Evolutionary conservation across 1,140 invertebrate genomes (phyloP).

Genomic region (Drosophila equinoxialis): DNA sequence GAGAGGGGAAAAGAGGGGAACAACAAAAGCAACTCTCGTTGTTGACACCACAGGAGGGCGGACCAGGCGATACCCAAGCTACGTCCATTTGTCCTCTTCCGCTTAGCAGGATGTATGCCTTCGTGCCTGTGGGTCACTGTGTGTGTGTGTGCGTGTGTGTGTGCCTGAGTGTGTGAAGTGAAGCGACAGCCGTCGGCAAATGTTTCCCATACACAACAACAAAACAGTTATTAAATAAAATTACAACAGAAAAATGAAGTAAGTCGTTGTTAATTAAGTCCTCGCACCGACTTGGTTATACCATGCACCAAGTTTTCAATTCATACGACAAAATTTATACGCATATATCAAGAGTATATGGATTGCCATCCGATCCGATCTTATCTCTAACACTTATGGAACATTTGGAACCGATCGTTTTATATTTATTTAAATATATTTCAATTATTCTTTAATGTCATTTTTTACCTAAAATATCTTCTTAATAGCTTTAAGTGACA

Average conservation of each 20-base stretch:
- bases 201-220: slow-evolving; percentile 76
- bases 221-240: slow-evolving; percentile 78
- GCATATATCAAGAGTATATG: too few relatives aligned
- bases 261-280: too few relatives aligned
- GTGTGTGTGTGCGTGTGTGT: slow-evolving; percentile 18
- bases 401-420: too few relatives aligned
- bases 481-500: too few relatives aligned
- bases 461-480: too few relatives aligned
- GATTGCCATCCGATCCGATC: too few relatives aligned
- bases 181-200: slow-evolving; percentile 76
- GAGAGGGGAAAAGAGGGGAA: slow-evolving; percentile 12
- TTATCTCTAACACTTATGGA: too few relatives aligned
- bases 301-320: too few relatives aligned
- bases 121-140: slow-evolving; percentile 18
- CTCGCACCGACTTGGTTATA: neutral
- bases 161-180: slow-evolving; percentile 58
- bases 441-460: too few relatives aligned
- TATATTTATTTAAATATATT: too few relatives aligned
- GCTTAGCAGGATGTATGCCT: slow-evolving; percentile 22
- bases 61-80: slow-evolving; percentile 11
- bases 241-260: slow-evolving; percentile 37
- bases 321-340: too few relatives aligned
- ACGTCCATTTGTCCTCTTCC: slow-evolving; percentile 20
- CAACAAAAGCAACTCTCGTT: slow-evolving; percentile 31
- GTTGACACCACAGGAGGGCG: slow-evolving; percentile 20